Evolutionary conservation across 2,797 vertebrate genomes (phyloP), one percentile per base, ranked within the genome.

Genomic region (Leuciscus waleckii): DNA sequence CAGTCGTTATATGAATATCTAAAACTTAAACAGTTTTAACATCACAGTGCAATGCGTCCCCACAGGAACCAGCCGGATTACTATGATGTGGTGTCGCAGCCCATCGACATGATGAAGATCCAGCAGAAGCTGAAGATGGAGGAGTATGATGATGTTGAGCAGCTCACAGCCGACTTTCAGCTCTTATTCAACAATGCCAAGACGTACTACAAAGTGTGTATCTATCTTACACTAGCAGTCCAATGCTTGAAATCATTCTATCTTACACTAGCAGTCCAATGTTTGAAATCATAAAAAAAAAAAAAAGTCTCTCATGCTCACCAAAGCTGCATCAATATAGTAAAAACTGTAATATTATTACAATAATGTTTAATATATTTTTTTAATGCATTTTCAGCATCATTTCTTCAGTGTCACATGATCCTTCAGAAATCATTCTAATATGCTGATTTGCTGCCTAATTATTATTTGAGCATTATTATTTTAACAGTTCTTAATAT

Each of bases 91-190:
- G 97, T 99, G 90, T 97, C 98, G 81, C 98, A 99, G 92, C 98
- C 98, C 19, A 99, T 99, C 61, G 98, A 99, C 93, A 97, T 99
- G 95, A 99, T 99, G 98, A 99, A 99, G 92, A 99, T 99, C 90
- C 98, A 99, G 81, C 98, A 99, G 91, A 99, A 99, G 91, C 93
- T 99, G 83, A 99, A 99, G 95, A 99, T 99, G 98, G 98, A 99
- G 91, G 98, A 99, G 86, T 99, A 99, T 81, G 98, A 99, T 87
- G 98, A 99, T 73, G 98, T 99, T 39, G 97, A 97, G 83, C 93
- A 98, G 86, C 94, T 99, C 88, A 99, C 98, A 79, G 94, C 94
- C 89, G 98, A 99, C 93, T 98, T 99, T 92, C 98, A 98, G 84
- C 95, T 99, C 80, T 93, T 99, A 84, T 99, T 99, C 91, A 99